Base-by-base conservation (phyloP, 2,797 vertebrate genomes). In the Phrynocephalus guinanensis region DNA sequence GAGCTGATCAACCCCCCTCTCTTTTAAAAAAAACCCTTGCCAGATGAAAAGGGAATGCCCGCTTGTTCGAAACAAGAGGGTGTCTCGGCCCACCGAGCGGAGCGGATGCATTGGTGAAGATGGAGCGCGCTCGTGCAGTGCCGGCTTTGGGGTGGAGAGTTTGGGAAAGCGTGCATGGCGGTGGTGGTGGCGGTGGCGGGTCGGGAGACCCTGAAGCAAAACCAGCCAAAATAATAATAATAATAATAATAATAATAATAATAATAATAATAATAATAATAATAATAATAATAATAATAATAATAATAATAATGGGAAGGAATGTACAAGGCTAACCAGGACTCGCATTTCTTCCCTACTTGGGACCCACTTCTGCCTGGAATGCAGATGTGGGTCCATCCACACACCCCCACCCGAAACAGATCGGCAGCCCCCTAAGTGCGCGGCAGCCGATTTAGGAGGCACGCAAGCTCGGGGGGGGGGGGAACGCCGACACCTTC, bases 271-370 rank as follows among this genome's bases (percentile, higher is more conserved):
- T 76, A 4, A 10, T 3, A 44, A 44, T 44, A 44, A 44, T 44
- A 44, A 44, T 18, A 63, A 52, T 52, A 52, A 52, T 52, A 52
- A 52, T 52, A 52, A 52, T 52, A 52, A 52, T 52, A 52, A 52
- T 52, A 52, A 56, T 26, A 71, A 81, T 86, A 0, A 38, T 76
- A 4, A 10, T 3, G 72, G 2, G 28, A 79, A 77, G 66, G 75
- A 86, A 22, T 79, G 86, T 66, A 88, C 18, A 48, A 68, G 72
- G 93, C 2, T 6, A 0, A n/a, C 88, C 71, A 86, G 82, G 82
- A 24, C 50, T 22, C 79, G 82, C 26, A 76, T 13, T 63, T 82
- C 56, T 70, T 89, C 24, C 0, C 30, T 38, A 66, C 76, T 82
- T 68, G 71, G 50, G 1, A 1, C 44, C 38, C 33, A 33, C 33